Evolutionary conservation across 2,797 vertebrate genomes (phyloP), one percentile per base, ranked within the genome.

Genomic region (Eurystomus glaucurus): DNA sequence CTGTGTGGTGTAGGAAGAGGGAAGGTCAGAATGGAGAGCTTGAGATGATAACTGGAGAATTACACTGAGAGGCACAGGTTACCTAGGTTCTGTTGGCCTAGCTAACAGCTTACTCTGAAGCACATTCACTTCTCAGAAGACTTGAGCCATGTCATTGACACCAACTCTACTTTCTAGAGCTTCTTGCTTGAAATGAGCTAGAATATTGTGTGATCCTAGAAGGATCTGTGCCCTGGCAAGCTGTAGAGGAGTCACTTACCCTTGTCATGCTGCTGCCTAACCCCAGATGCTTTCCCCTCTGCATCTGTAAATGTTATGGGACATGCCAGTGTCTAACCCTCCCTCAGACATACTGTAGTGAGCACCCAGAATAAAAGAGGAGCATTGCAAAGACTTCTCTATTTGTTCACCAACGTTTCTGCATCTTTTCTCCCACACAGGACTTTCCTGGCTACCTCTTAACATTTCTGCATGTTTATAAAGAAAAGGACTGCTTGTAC

Each of bases 41-140:
- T 9, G 31, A 33, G 10, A 20, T 31, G 29, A 3, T 14, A 52
- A 57, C 48, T 28, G 33, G 55, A 76, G 12, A 85, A 17, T 60
- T 88, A 43, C 16, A 64, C 4, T 0, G 1, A 68, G n/a, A 45
- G n/a, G 16, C 41, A 57, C 7, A 8, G 2, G 7, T 46, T 75
- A 45, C 25, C 22, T 6, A 43, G 25, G 21, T 48, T 61, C 33
- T 85, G 19, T 45, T 39, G 54, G 33, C 46, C 37, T 65, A 17
- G 69, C 37, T 37, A 72, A 19, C 20, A 1, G 2, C 45, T 87
- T 82, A 5, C 20, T 91, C 28, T n/a, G 65, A 26, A 81, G 41
- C 20, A 70, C 10, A 6, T 4, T 62, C 22, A 5, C 9, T 90
- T 77, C 52, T 89, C 28, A 37, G 50, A 64, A 54, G 58, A 46